Percentiles rank a stretch among this genome's conserved stretches.
These are phyloP conservation scores for Pristis pectinata DNA, from an alignment of 2,797 vertebrate genomes.

Conservation along the genomic window DNA sequence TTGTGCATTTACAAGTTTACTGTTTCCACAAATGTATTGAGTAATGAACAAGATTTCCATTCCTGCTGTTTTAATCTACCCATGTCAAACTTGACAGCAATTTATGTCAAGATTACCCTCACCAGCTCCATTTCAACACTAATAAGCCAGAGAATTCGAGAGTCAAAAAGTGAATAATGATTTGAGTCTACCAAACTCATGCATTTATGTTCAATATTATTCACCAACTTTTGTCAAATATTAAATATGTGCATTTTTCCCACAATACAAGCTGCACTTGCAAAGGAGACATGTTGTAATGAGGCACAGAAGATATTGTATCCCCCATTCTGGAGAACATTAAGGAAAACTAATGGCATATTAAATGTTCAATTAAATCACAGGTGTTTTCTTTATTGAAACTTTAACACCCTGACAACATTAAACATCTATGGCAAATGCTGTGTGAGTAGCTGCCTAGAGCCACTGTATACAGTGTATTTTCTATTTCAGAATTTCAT, in stretches of 20 bases:
- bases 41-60: neutral
- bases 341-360: neutral
- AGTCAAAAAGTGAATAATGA: neutral
- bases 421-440: neutral
- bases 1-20: neutral
- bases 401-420: neutral
- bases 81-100: conserved; percentile 5
- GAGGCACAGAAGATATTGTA: neutral
- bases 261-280: neutral
- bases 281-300: neutral
- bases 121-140: neutral
- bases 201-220: neutral
- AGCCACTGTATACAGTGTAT: neutral
- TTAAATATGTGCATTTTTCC: neutral
- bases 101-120: neutral
- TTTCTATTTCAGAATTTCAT: neutral
- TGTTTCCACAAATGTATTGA: neutral
- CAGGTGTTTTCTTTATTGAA: too few species aligned
- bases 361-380: too few species aligned
- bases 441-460: neutral
- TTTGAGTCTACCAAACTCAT: neutral
- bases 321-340: neutral
- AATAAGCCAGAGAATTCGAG: neutral
- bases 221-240: neutral
- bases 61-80: neutral